Evolutionary conservation across 1,140 invertebrate species (phyloP).

Genomic region (Drosophila sturtevanti): DNA sequence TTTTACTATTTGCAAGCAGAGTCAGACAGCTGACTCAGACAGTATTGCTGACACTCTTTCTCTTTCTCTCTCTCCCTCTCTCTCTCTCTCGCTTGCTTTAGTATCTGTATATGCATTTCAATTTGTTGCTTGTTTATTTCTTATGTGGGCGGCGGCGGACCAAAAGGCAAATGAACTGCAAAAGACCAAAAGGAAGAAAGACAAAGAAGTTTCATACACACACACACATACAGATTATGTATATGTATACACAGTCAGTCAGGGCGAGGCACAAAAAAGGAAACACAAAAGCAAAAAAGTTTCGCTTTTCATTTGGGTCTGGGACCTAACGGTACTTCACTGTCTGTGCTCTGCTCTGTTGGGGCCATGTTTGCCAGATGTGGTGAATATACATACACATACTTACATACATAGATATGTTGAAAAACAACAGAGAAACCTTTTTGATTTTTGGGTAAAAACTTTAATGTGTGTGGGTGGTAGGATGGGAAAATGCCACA

Average conservation of each 20-base stretch:
- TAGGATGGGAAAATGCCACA: neutral
- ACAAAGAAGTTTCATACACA: slow-evolving; percentile 41
- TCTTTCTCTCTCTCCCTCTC: neutral
- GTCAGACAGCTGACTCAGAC: slow-evolving; percentile 20
- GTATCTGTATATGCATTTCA: slow-evolving; percentile 51
- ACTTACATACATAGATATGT: slow-evolving; percentile 10
- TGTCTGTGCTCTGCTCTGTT: slow-evolving; percentile 32
- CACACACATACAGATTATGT: neutral
- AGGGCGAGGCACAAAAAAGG: slow-evolving; percentile 56
- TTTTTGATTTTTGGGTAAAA: slow-evolving; percentile 10
- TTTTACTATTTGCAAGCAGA: slow-evolving; percentile 24
- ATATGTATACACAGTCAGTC: neutral
- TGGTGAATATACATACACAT: slow-evolving; percentile 57
- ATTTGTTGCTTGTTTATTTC: slow-evolving; percentile 23
- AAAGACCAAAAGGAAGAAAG: slow-evolving; percentile 40
- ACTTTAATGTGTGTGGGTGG: slow-evolving; percentile 24
- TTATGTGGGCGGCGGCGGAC: slow-evolving; percentile 5
- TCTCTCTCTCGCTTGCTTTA: slow-evolving; percentile 22
- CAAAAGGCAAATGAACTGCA: slow-evolving; percentile 57
- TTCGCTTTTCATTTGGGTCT: slow-evolving; percentile 69
- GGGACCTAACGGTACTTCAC: slow-evolving; percentile 50
- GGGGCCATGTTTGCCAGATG: slow-evolving; percentile 52
- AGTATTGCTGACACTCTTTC: slow-evolving; percentile 4
- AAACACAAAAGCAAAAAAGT: slow-evolving; percentile 56
- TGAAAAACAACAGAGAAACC: slow-evolving; percentile 41